Percentiles rank a stretch among this genome's conserved stretches.
Conservation (phyloP, 2,888 invertebrate genomes). For the Calameuta filiformis region DNA sequence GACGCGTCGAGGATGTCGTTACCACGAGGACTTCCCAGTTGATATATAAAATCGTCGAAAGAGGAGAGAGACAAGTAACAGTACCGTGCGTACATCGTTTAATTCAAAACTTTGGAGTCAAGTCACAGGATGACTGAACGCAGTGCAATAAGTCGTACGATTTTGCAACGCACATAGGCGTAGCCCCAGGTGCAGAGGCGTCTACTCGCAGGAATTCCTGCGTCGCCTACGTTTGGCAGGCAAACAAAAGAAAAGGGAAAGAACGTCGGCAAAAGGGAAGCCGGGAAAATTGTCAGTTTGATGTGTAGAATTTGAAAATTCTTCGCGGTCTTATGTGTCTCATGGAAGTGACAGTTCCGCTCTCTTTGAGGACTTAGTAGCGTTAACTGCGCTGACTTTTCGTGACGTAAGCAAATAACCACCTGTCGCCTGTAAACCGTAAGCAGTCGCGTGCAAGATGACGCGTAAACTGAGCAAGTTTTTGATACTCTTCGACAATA, state of each 20-base stretch:
- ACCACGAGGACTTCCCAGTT: background rate
- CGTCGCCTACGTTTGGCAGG: background rate
- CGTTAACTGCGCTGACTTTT: background rate
- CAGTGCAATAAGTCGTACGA: background rate
- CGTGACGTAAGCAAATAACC: constrained; percentile 30
- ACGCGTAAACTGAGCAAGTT: constrained; percentile 92
- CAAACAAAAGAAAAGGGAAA: background rate
- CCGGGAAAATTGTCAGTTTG: background rate
- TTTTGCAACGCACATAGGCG: background rate
- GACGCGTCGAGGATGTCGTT: constrained; percentile 10
- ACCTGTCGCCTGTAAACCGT: constrained; percentile 13
- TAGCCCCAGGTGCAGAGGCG: background rate
- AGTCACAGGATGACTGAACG: background rate
- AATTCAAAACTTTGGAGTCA: background rate
- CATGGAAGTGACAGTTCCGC: background rate
- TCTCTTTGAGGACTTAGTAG: background rate
- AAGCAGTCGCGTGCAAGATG: constrained; percentile 67
- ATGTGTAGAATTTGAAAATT: background rate
- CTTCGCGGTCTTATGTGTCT: background rate
- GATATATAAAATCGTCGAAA: background rate
- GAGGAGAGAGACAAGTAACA: background rate
- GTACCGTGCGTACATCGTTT: background rate
- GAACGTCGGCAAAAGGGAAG: background rate
- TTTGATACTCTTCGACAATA: constrained; percentile 93
- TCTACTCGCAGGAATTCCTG: background rate